Evolutionary conservation across 2,113 vertebrate genomes (phyloP).

Genomic region (Boleophthalmus pectinirostris): DNA sequence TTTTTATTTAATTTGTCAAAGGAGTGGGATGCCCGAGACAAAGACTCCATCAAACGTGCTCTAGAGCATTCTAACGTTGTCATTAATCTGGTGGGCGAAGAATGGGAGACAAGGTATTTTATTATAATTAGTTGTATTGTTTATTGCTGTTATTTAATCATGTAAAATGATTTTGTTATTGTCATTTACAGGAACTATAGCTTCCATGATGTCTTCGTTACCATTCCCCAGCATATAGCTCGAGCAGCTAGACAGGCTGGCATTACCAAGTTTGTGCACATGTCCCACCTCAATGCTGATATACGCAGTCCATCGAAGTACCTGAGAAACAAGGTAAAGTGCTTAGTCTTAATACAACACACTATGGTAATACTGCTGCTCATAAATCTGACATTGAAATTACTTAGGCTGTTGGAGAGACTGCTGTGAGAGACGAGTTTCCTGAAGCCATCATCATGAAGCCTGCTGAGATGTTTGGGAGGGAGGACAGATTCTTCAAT

Average conservation of each 20-base stretch:
- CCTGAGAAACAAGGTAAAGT: conserved; percentile 87
- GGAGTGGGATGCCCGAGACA: conserved; percentile 90
- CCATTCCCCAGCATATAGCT: conserved; percentile 86
- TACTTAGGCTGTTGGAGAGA: conserved; percentile 88
- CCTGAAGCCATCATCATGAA: conserved; percentile 92
- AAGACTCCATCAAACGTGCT: conserved; percentile 85
- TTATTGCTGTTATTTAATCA: neutral
- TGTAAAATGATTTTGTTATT: neutral
- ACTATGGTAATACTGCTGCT: neutral
- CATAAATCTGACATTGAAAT: neutral
- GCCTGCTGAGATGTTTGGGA: conserved; percentile 90
- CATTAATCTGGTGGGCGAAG: conserved; percentile 91
- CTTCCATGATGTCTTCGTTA: conserved; percentile 87
- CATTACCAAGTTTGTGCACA: conserved; percentile 85
- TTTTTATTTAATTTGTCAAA: conserved; percentile 49
- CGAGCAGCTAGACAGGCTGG: conserved; percentile 82
- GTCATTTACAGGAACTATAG: conserved; percentile 82
- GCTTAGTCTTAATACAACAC: neutral
- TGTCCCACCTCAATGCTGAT: conserved; percentile 95
- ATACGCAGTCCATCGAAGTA: conserved; percentile 91
- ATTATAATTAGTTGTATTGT: neutral
- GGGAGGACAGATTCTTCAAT: conserved; percentile 94
- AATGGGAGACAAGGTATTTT: conserved; percentile 91
- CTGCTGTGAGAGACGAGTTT: conserved; percentile 85
- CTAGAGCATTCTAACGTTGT: conserved; percentile 90